phyloP scores from a whole-genome alignment of 1,140 invertebrate genomes.

The Telenomus remus region DNA sequence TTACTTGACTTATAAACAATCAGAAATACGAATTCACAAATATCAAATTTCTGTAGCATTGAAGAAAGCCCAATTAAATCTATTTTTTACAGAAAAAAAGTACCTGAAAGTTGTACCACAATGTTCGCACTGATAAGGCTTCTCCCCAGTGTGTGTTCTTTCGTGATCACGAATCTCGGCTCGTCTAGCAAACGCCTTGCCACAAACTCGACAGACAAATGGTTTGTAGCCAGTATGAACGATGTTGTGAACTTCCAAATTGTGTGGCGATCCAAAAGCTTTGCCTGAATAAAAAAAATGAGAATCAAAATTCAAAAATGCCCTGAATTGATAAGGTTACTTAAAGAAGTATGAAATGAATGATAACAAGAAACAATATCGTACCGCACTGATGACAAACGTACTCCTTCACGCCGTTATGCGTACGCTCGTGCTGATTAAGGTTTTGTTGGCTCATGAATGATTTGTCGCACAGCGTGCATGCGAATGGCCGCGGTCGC shows the following conservation, averaged over 20 bases:
- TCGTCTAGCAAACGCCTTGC: slow-evolving; percentile 84
- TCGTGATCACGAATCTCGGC: slow-evolving; percentile 87
- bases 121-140: slow-evolving; percentile 87
- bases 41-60: too few species aligned
- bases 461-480: slow-evolving; percentile 81
- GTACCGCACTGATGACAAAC: slow-evolving; percentile 83
- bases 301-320: slow-evolving; percentile 6
- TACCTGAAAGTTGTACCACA: slow-evolving; percentile 84
- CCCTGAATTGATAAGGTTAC: too few species aligned
- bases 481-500: slow-evolving; percentile 81
- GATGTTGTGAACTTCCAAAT: slow-evolving; percentile 84
- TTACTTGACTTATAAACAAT: too few species aligned
- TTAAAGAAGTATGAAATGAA: background rate
- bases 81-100: too few species aligned
- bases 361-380: slow-evolving; percentile 45
- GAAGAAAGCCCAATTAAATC: too few species aligned
- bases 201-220: slow-evolving; percentile 82
- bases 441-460: slow-evolving; percentile 86
- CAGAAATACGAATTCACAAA: too few species aligned
- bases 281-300: slow-evolving; percentile 76
- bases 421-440: slow-evolving; percentile 83
- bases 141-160: slow-evolving; percentile 90
- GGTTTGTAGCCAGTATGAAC: slow-evolving; percentile 84
- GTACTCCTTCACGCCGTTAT: slow-evolving; percentile 82
- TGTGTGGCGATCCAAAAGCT: slow-evolving; percentile 84